Evolutionary conservation across 2,113 vertebrate genomes (phyloP).

Genomic region (Pyrgilauda ruficollis): DNA sequence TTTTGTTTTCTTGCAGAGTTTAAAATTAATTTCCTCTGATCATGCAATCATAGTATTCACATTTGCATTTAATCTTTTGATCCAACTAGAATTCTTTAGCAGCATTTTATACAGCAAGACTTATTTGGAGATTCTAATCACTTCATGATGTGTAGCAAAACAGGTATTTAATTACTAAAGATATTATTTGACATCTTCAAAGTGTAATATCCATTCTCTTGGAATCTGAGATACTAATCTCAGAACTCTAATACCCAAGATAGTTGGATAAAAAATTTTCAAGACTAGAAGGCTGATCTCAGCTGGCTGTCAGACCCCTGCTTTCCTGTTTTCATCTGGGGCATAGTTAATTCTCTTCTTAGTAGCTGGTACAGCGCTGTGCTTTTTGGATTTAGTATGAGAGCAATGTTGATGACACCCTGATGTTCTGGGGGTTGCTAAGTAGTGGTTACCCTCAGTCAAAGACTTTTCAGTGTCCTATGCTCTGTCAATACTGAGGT

Average conservation of each 20-base stretch:
- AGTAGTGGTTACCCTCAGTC: too few species aligned
- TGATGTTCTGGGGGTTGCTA: background rate
- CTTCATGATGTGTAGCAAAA: background rate
- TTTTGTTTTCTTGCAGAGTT: background rate
- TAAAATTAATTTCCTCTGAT: background rate
- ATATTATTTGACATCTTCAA: background rate
- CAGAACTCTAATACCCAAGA: background rate
- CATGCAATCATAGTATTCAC: background rate
- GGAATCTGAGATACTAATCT: background rate
- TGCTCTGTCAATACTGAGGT: background rate
- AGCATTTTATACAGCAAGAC: background rate
- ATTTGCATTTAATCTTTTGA: constrained; percentile 12
- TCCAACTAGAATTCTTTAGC: background rate
- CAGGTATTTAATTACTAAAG: background rate
- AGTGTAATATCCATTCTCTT: background rate
- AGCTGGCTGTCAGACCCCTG: background rate
- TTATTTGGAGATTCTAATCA: background rate
- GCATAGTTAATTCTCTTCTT: background rate
- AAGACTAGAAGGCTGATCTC: background rate
- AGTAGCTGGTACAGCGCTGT: background rate
- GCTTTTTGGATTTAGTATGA: background rate
- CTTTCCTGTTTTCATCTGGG: background rate
- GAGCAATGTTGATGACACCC: background rate
- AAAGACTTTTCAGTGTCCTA: background rate
- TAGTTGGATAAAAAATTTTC: background rate